These are phyloP conservation scores for Rhinolophus sinicus DNA, from an alignment of 2,113 vertebrate species.

Conservation along the genomic window DNA sequence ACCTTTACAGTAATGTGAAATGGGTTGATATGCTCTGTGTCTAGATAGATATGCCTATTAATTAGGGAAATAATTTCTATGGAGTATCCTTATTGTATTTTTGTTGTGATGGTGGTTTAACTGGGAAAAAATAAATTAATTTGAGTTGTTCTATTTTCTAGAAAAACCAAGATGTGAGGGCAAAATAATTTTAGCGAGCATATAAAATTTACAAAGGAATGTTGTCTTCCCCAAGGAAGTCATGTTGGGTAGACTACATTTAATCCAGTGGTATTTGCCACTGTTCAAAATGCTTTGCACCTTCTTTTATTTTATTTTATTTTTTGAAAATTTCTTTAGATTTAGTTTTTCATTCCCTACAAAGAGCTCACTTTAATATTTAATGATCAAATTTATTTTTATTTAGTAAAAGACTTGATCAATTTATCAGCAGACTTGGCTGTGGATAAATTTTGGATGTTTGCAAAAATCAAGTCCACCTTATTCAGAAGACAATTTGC, in stretches of 20 bases:
- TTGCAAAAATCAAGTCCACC: neutral
- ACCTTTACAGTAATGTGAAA: neutral
- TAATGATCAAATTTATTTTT: constrained; percentile 8
- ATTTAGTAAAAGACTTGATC: neutral
- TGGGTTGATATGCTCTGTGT: neutral
- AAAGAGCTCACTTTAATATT: neutral
- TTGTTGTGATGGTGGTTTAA: neutral
- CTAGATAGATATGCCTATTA: neutral
- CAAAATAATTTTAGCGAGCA: neutral
- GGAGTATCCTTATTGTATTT: neutral
- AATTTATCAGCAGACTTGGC: neutral
- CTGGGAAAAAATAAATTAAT: neutral
- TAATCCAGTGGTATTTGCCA: neutral
- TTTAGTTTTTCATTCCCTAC: neutral
- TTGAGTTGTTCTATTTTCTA: neutral
- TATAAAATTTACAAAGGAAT: neutral
- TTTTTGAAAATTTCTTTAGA: neutral
- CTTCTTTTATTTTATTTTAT: neutral
- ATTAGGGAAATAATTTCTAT: neutral
- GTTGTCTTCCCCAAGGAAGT: neutral
- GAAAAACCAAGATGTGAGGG: neutral
- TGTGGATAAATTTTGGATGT: neutral
- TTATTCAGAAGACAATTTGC: constrained; percentile 21
- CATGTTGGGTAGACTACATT: neutral
- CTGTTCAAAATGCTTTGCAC: neutral